Conservation (phyloP, 2,888 invertebrate genomes). For the Spicauda simplicius region DNA sequence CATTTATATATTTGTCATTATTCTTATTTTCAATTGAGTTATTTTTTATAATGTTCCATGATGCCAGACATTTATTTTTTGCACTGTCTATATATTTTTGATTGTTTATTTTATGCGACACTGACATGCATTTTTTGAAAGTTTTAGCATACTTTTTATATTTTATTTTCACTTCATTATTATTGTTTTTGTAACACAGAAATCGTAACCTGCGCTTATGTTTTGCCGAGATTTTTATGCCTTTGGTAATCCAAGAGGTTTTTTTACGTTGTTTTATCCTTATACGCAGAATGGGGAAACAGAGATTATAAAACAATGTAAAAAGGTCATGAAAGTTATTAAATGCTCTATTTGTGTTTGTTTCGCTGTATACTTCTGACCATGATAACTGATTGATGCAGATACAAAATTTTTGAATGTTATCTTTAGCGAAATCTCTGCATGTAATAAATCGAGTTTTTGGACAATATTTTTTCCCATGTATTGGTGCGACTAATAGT, state of each 20-base stretch:
- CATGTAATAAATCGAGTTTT: neutral
- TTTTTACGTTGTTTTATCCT: neutral
- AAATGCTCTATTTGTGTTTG: too few species aligned
- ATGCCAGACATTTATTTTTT: too few species aligned
- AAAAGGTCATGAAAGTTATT: too few species aligned
- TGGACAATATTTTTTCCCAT: neutral
- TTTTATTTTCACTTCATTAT: neutral
- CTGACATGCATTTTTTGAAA: neutral
- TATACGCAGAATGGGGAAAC: too few species aligned
- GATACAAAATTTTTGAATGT: neutral
- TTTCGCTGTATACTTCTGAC: neutral
- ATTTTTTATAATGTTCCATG: conserved; percentile 5
- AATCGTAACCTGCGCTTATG: neutral
- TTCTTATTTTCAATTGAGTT: neutral
- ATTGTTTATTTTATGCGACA: neutral
- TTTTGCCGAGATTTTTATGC: neutral
- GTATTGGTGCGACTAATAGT: neutral
- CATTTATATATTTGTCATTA: neutral
- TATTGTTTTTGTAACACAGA: neutral
- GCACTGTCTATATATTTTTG: neutral
- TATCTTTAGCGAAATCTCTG: neutral
- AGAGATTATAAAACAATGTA: too few species aligned
- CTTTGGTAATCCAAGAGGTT: neutral
- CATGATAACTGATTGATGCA: neutral
- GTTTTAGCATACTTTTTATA: neutral